Evolutionary conservation across 2,113 vertebrate species (phyloP), one percentile per base, ranked within the genome.

Genomic region (Suricata suricatta): DNA sequence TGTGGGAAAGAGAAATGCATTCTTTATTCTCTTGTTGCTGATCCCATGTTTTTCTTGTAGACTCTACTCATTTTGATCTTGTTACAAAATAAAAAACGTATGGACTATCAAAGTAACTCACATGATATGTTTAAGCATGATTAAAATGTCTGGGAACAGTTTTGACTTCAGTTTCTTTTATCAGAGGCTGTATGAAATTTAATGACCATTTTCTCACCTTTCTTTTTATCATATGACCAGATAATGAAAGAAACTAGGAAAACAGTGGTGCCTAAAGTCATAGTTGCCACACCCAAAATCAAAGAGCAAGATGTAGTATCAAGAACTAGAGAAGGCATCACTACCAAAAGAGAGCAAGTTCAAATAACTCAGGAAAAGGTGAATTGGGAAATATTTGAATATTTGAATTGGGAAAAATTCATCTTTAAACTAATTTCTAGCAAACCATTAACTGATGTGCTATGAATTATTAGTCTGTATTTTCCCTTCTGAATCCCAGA

Each of bases 311-410:
- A 98, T 84, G 95, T 97, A 72, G 77, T 98, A 76, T 97, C 98
- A 94, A 98, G 98, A 98, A 97, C 92, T 97, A 98, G 98, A 98
- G 98, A 98, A 98, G 97, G 96, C 97, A 97, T 98, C 97, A 80
- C 97, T 97, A 57, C 89, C 97, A 98, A 98, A 98, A 98, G 95
- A 97, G 98, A 99, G 25, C 98, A 99, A 98, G 97, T 98, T 63
- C 98, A 98, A 92, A 98, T 99, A 98, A 98, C 98, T 98, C 95
- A 98, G 95, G 98, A 99, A 98, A 99, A 99, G 99, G 99, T 99
- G 98, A 99, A 41, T 41, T 41, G 41, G 5, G 41, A 41, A 41
- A 41, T 41, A 41, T 41, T 41, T 41, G 41, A 41, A 90, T 91
- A 87, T 74, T 71, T 31, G 13, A 79, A 41, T 96, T 69, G 57